Evolutionary conservation across 2,113 vertebrate species (phyloP), one percentile per base, ranked within the genome.

Genomic region (Thalassoma bifasciatum): DNA sequence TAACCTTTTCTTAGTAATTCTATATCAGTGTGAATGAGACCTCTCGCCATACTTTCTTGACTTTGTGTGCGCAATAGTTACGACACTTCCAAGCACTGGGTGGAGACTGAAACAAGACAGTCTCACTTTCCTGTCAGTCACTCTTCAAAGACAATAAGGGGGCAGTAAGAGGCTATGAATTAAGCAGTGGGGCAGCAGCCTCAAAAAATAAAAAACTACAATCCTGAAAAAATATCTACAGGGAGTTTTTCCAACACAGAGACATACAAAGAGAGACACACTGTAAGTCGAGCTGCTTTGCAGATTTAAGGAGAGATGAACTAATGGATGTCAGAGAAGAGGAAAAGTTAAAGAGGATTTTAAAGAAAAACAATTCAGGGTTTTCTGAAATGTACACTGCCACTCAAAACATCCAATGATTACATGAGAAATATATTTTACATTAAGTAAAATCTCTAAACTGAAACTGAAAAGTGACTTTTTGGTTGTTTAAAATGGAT

Each of bases 311-410:
- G 26, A 65, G 19, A 79, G 22, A 75, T 1, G 36, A 50, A 72
- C n/a, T 44, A 34, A 34, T 61, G 63, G 51, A 67, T 5, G 2
- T 83, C 82, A 86, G 86, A 91, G 87, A 83, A 87, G 77, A 72
- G 21, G 62, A 89, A 23, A 86, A 89, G 83, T 49, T 56, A 59
- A 66, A 67, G 57, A 10, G n/a, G 13, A 51, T 40, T 60, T 75
- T 54, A 81, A 84, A 64, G 76, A 80, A 80, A 64, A 73, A 46
- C 37, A 9, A 72, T 60, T 22, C 60, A 36, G n/a, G 72, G 64
- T 36, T 72, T 62, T 62, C 21, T 8, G 8, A 69, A 58, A 63
- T 17, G 12, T 68, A 69, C 56, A 72, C 66, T 79, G 73, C 58
- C 58, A 73, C 42, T 79, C 40, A 51, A 62, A 61, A 0, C 19